These are phyloP conservation scores for Darevskia nairensis DNA, from an alignment of 2,797 vertebrate species.

Conservation along the genomic window DNA sequence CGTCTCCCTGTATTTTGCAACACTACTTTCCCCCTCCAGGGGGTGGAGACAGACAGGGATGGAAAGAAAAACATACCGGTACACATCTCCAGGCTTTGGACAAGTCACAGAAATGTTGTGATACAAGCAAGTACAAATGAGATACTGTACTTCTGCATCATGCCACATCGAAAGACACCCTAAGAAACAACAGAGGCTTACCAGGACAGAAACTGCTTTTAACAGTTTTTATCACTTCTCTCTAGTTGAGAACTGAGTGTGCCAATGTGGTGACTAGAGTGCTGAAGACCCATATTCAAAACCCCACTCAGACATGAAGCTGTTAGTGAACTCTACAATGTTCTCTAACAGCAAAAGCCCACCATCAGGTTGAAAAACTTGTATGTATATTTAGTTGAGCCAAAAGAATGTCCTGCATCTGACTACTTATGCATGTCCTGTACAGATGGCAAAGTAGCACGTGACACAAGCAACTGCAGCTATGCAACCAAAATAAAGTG, in stretches of 20 bases:
- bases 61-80: too few relatives aligned
- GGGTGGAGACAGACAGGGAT: not conserved
- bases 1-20: too few relatives aligned
- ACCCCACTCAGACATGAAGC: too few relatives aligned
- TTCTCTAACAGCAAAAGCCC: not conserved
- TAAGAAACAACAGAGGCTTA: not conserved
- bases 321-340: not conserved
- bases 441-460: slow-evolving; percentile 17
- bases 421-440: not conserved
- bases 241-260: too few relatives aligned
- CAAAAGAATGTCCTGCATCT: slow-evolving; percentile 7
- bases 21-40: too few relatives aligned
- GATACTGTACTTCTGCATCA: not conserved
- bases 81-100: too few relatives aligned
- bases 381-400: slow-evolving; percentile 13
- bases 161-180: not conserved
- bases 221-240: not conserved
- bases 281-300: too few relatives aligned
- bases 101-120: too few relatives aligned
- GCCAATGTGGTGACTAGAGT: too few relatives aligned
- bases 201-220: not conserved
- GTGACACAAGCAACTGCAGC: slow-evolving; percentile 15
- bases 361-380: not conserved
- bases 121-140: too few relatives aligned
- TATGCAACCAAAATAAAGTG: slow-evolving; percentile 41